Evolutionary conservation across 1,140 invertebrate species (phyloP).

Genomic region (Leptinotarsa undecemlineata): DNA sequence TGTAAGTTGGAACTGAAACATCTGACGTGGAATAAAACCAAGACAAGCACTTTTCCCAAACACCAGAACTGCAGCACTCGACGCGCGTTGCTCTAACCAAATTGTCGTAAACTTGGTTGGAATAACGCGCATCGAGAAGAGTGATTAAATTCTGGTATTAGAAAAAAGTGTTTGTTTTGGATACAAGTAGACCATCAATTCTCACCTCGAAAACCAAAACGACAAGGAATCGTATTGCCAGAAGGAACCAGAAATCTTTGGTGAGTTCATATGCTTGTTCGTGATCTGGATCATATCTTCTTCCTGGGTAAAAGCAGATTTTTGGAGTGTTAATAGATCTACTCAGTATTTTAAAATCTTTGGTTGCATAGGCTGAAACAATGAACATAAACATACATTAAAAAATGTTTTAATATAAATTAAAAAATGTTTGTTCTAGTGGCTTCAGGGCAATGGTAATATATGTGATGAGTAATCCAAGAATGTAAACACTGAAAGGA

Average conservation of each 20-base stretch:
- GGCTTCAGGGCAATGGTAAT: not conserved
- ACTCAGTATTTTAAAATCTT: slow-evolving; percentile 33
- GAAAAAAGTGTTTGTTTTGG: no score
- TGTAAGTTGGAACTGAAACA: no score
- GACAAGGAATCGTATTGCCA: slow-evolving; percentile 22
- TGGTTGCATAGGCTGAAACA: slow-evolving; percentile 32
- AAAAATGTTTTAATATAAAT: not conserved
- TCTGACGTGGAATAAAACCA: no score
- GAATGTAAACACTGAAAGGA: not conserved
- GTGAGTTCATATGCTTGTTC: slow-evolving; percentile 8
- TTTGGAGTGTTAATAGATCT: not conserved
- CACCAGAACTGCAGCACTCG: no score
- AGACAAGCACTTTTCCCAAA: no score
- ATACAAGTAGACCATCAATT: no score
- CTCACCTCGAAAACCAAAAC: slow-evolving; percentile 36
- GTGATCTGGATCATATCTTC: slow-evolving; percentile 29
- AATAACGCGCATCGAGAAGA: no score
- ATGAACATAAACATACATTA: not conserved
- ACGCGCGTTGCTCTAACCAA: no score
- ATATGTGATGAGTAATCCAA: not conserved
- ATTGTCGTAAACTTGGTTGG: no score
- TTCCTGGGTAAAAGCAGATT: slow-evolving; percentile 33
- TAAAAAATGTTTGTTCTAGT: not conserved
- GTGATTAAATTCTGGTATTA: no score
- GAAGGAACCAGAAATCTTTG: slow-evolving; percentile 23